phyloP scores from a whole-genome alignment of 2,113 vertebrate genomes.

The Cromileptes altivelis region DNA sequence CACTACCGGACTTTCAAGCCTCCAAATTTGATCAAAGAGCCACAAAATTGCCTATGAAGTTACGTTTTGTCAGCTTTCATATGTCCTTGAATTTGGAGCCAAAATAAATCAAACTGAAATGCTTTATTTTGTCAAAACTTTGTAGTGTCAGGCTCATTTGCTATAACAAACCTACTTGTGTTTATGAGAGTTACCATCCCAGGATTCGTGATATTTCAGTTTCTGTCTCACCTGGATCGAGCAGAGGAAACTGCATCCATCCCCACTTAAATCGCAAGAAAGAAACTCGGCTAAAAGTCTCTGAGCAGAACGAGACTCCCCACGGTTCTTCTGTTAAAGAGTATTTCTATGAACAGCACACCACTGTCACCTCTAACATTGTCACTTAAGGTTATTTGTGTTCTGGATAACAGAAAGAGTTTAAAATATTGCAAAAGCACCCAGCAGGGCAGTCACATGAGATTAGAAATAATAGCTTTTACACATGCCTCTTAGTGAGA shows the following conservation, averaged over 20 bases:
- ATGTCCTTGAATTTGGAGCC: constrained; percentile 23
- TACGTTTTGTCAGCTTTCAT: constrained; percentile 1
- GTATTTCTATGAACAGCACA: constrained; percentile 6
- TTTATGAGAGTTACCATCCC: not conserved
- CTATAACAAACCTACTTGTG: not conserved
- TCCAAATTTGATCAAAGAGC: constrained; percentile 40
- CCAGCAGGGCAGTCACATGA: constrained; percentile 28
- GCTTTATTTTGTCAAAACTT: constrained; percentile 30
- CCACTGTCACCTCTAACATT: constrained; percentile 8
- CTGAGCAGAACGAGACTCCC: constrained; percentile 15
- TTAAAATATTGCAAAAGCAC: constrained; percentile 33
- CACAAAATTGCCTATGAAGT: constrained; percentile 16
- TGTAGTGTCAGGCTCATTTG: not conserved
- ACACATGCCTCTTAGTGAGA: constrained; percentile 5
- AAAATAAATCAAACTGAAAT: constrained; percentile 18
- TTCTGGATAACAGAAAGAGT: constrained; percentile 25
- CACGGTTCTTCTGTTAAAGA: not conserved
- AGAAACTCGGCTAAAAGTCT: constrained; percentile 14
- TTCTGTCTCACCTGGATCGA: constrained; percentile 12
- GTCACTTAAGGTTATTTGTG: not conserved
- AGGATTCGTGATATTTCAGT: constrained; percentile 22
- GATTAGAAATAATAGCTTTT: constrained; percentile 51
- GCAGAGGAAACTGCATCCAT: not conserved
- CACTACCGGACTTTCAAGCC: not conserved
- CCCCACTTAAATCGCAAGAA: not conserved